Conservation (phyloP, 37 sponge, comb jelly and placozoan genomes). For the Cladorhizidae sp. region DNA sequence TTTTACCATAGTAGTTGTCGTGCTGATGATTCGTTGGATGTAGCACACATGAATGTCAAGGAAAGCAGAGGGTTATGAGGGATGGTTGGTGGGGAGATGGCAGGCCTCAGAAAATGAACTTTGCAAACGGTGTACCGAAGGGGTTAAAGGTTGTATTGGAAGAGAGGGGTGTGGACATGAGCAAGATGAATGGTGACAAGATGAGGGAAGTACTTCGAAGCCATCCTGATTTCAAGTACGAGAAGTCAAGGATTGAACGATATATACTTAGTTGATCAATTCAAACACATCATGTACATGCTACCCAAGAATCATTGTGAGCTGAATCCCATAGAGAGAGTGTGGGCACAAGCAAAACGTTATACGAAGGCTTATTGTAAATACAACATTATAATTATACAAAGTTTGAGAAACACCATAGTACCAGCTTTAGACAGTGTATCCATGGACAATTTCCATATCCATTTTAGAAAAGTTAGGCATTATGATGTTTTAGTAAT, state of each 20-base stretch:
- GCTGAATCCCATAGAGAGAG: too few relatives aligned
- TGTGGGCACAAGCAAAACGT: not conserved
- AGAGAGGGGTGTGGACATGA: slow-evolving; percentile 19
- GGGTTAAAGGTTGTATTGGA: slow-evolving; percentile 1
- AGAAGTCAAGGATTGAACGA: slow-evolving; percentile 17
- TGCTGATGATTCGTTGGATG: too few relatives aligned
- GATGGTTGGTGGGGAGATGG: too few relatives aligned
- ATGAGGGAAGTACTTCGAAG: too few relatives aligned
- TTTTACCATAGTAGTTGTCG: slow-evolving; percentile 60
- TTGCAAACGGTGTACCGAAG: not conserved
- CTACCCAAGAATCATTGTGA: slow-evolving; percentile 44
- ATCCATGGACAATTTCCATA: not conserved
- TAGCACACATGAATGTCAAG: slow-evolving; percentile 15
- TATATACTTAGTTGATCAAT: slow-evolving; percentile 26
- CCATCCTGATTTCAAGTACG: too few relatives aligned
- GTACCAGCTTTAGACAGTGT: not conserved
- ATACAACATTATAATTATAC: not conserved
- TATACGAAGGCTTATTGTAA: not conserved
- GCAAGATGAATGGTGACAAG: too few relatives aligned
- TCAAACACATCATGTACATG: slow-evolving; percentile 34
- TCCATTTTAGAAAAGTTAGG: not conserved
- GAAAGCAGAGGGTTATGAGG: slow-evolving; percentile 24
- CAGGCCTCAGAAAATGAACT: slow-evolving; percentile 6
- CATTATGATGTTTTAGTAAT: not conserved
- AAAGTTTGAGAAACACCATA: not conserved